Base-by-base conservation (phyloP, 1,140 invertebrate genomes). In the Caenorhabditis briggsae region DNA sequence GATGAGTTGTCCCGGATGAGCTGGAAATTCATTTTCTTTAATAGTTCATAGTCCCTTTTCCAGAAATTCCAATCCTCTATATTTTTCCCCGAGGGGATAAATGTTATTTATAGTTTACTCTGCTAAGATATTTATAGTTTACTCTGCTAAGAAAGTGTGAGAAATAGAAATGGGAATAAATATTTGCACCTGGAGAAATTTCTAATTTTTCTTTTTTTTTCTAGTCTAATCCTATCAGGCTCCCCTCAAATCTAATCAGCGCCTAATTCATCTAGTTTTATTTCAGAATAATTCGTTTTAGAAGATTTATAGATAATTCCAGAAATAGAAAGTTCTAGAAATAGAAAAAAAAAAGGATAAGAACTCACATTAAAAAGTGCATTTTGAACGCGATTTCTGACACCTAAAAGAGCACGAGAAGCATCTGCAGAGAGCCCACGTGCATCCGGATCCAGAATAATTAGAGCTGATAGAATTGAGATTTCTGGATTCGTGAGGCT, bases 341-440 rank as follows among this genome's bases (percentile, higher is more conserved):
- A 33, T 11, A 70, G 46, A n/a, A n/a, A n/a, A n/a, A n/a, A n/a
- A n/a, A n/a, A n/a, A n/a, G n/a, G n/a, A n/a, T n/a, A n/a, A n/a
- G n/a, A 9, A 50, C 70, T 78, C 46, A 78, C 70, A 50, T 78
- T 78, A 23, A 89, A 89, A n/a, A 89, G 87, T 12, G 88, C 88
- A 55, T 74, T 88, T 53, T 89, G 88, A 12, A 88, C 84, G 41
- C 88, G 83, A 82, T 89, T 88, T 48, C 88, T 48, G 41, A 89
- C 33, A 16, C 48, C 65, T 2, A 83, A 8, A 6, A 89, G 58
- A 7, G 87, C 82, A n/a, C n/a, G 14, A 8, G 84, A 82, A 0
- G 88, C 74, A 8, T 33, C n/a, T 20, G 8, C 7, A 6, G 58
- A 55, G n/a, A 89, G 25, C n/a, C 87, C 87, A 18, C 64, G 61